Evolutionary conservation across 2,797 vertebrate genomes (phyloP), one percentile per base, ranked within the genome.

Genomic region (Parambassis ranga): DNA sequence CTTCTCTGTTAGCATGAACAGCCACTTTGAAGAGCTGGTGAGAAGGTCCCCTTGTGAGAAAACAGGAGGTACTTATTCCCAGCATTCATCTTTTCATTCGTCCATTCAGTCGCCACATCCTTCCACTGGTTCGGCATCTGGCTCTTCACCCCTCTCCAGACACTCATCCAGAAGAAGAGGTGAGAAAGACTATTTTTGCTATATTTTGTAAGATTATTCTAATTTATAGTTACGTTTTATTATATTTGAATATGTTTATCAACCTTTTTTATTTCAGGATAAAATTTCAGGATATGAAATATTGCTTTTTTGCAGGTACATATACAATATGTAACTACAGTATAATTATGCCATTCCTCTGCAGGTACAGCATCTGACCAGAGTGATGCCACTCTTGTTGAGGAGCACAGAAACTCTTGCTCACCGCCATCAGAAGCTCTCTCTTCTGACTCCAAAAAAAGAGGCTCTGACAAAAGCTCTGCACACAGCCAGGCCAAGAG

Each of bases 111-210:
- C 86, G 3, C 92, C 94, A 13, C 91, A 89, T 41, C 90, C 79
- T 51, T 98, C 95, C 0, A 86, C 94, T 10, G 90, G 83, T 15
- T 81, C 90, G 19, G 81, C 85, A 0, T 94, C 95, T 51, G 79
- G 85, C 31, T 90, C 92, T 1, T 97, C 95, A 0, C 95, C 95
- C 14, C 89, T 53, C 50, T 94, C 94, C 2, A 94, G 92, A 31
- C 50, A 87, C 63, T 96, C 94, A 16, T 82, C 86, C 5, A 94
- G 81, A 83, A 96, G 87, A 75, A 93, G 84, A 87, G 93, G 91
- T 83, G 89, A 81, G 63, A 31, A 22, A 53, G 0, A n/a, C 22
- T 4, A 4, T 3, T 7, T 49, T 41, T 20, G 0, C 6, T 35
- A 15, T 4, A 8, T 24, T 56, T 39, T 10, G 4, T 43, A 9